Percentiles rank a stretch among this genome's conserved stretches.
Evolutionary conservation across 2,113 vertebrate genomes (phyloP).

Genomic region (Psophia crepitans): DNA sequence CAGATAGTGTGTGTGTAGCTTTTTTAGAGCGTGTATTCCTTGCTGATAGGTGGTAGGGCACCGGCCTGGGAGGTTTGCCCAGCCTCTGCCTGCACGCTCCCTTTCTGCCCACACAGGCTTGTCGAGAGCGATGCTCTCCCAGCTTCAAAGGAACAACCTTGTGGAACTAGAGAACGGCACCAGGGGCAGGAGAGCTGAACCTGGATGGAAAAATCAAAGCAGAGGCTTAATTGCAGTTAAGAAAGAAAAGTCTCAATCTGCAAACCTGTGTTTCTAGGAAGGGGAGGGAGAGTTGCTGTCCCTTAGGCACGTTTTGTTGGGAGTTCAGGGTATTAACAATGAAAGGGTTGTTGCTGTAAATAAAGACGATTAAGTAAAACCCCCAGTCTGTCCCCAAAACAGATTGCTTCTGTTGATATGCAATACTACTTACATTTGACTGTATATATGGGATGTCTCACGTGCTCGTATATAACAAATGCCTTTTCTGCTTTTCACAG

Average conservation of each 20-base stretch:
- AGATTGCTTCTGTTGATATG: background rate
- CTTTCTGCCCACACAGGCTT: background rate
- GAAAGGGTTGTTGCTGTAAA: background rate
- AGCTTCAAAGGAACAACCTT: background rate
- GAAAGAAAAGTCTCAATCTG: background rate
- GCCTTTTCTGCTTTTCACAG: background rate
- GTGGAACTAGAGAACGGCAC: background rate
- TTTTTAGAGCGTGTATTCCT: background rate
- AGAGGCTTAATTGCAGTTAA: background rate
- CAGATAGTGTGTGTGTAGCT: fast-evolving
- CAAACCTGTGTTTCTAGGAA: background rate
- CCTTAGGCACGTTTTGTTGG: background rate
- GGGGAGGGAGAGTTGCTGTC: background rate
- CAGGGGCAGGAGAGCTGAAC: background rate
- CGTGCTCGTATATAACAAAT: background rate
- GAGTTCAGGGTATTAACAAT: background rate
- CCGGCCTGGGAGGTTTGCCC: background rate
- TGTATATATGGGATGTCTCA: background rate
- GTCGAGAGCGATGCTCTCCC: background rate
- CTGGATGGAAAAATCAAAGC: background rate
- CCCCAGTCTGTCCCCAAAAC: background rate
- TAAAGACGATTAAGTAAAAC: background rate
- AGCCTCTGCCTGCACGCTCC: background rate
- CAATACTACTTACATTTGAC: background rate
- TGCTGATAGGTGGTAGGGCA: fast-evolving